Conservation (phyloP, 2,113 vertebrate species). For the Isichthys henryi region DNA sequence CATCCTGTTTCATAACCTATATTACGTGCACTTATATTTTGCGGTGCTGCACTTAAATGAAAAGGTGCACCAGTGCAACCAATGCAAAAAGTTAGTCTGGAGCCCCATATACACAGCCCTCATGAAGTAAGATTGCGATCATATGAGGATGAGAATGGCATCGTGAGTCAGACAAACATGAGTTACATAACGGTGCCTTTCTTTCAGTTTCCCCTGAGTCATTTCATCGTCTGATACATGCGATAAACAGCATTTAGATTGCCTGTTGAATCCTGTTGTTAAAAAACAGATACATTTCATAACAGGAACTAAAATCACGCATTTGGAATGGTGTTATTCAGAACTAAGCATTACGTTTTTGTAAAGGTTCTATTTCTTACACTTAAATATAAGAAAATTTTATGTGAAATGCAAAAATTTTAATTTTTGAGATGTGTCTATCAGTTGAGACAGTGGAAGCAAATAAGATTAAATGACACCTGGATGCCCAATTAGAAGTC, state of each 20-base stretch:
- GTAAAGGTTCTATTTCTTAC: not conserved
- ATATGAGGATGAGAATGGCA: not conserved
- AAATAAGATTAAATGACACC: not conserved
- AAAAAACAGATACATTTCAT: not conserved
- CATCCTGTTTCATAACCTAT: too few relatives aligned
- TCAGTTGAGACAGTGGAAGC: not conserved
- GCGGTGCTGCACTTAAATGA: too few relatives aligned
- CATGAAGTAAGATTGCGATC: not conserved
- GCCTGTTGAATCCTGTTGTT: not conserved
- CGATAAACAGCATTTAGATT: not conserved
- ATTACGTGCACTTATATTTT: too few relatives aligned
- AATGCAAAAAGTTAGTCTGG: not conserved
- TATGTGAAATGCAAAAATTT: not conserved
- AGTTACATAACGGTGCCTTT: not conserved
- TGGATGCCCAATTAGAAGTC: not conserved
- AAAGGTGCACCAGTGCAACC: too few relatives aligned
- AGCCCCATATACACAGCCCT: not conserved
- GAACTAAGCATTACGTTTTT: not conserved
- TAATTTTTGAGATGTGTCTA: not conserved
- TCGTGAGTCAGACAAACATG: not conserved
- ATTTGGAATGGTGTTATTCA: not conserved
- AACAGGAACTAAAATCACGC: not conserved
- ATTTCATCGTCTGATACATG: not conserved
- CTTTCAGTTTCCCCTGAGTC: not conserved
- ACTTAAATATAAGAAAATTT: not conserved